Evolutionary conservation across 2,888 invertebrate species (phyloP).

Genomic region (Drosophila mulleri): DNA sequence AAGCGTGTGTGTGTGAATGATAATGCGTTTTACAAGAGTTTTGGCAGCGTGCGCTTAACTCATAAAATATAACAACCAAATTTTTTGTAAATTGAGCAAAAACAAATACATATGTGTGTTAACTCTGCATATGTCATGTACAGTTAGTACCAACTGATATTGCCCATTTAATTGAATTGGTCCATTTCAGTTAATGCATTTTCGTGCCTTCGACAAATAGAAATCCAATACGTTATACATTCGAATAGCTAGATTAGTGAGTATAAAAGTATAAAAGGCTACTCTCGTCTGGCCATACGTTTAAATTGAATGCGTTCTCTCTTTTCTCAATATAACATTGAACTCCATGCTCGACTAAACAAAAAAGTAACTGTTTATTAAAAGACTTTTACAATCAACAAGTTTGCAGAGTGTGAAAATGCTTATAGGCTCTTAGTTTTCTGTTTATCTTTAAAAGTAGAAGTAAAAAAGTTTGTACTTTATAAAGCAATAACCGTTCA

Average conservation of each 20-base stretch:
- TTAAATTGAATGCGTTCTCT: background rate
- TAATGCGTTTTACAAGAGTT: conserved; percentile 15
- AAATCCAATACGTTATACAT: background rate
- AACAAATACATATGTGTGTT: background rate
- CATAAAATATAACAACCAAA: conserved; percentile 47
- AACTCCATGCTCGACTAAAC: background rate
- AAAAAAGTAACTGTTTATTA: background rate
- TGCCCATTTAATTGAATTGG: background rate
- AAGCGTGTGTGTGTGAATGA: background rate
- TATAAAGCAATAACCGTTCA: background rate
- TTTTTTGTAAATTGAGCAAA: conserved; percentile 4
- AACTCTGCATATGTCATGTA: background rate
- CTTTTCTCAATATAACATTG: background rate
- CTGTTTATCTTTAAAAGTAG: background rate
- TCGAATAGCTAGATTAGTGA: background rate
- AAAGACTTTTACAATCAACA: background rate
- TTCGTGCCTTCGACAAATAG: background rate
- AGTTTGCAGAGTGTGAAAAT: conserved; percentile 4
- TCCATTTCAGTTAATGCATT: background rate
- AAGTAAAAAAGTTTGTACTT: background rate
- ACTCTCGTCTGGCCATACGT: background rate
- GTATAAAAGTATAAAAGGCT: background rate
- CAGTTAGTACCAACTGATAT: background rate
- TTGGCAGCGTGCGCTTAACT: conserved; percentile 22
- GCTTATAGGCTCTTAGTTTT: conserved; percentile 2